These are phyloP conservation scores for Periplaneta americana DNA, from an alignment of 1,140 invertebrate genomes.

Conservation along the genomic window DNA sequence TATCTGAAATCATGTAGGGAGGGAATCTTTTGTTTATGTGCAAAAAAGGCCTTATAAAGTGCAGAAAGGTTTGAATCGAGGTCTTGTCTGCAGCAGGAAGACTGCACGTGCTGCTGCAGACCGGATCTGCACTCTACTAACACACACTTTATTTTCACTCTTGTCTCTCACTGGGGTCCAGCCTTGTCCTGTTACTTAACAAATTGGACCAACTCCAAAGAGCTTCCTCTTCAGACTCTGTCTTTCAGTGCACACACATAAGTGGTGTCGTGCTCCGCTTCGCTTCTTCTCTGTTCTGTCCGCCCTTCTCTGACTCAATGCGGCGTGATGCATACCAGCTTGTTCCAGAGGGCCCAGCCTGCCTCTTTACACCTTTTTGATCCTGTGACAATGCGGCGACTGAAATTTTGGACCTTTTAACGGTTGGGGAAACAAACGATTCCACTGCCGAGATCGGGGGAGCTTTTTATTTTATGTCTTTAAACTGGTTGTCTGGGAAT, in stretches of 20 bases:
- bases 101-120: slow-evolving; percentile 12
- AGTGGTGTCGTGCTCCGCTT: slow-evolving; percentile 7
- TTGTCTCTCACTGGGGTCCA: not conserved
- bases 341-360: not conserved
- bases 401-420: not conserved
- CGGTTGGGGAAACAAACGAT: not conserved
- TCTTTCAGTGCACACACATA: slow-evolving; percentile 16
- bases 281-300: slow-evolving; percentile 17
- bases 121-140: slow-evolving; percentile 3
- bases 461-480: not conserved
- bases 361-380: not conserved
- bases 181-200: not conserved
- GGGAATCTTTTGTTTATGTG: not conserved
- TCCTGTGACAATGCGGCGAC: not conserved
- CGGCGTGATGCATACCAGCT: not conserved
- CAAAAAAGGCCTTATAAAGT: too few relatives aligned
- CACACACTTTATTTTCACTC: not conserved
- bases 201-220: slow-evolving; percentile 9
- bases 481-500: not conserved
- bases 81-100: slow-evolving; percentile 5
- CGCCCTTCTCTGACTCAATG: not conserved
- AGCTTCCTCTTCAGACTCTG: slow-evolving; percentile 19
- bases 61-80: not conserved
- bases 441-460: not conserved
- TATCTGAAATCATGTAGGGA: too few relatives aligned